Conservation (phyloP, 2,113 vertebrate genomes). For the Gallinago jamesoni region DNA sequence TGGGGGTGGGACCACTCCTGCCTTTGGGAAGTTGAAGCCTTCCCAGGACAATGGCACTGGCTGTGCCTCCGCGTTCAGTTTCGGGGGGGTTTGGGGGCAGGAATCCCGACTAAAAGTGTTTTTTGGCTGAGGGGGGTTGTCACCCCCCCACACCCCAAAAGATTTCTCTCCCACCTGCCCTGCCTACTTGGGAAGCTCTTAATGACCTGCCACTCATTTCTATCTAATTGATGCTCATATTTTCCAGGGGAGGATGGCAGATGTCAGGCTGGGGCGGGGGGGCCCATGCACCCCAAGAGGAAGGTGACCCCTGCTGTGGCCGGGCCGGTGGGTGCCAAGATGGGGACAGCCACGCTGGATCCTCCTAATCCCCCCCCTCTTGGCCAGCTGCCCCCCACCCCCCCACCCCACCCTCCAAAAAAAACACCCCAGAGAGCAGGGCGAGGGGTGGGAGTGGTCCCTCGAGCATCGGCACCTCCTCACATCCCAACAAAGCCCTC, state of each 20-base stretch:
- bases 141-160: neutral
- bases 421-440: neutral
- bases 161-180: neutral
- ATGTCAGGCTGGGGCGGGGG: no score
- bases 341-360: fast-evolving
- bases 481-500: fast-evolving
- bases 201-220: fast-evolving
- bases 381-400: fast-evolving
- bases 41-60: neutral
- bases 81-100: neutral
- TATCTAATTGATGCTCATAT: neutral
- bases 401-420: neutral
- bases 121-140: neutral
- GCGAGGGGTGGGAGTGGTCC: neutral
- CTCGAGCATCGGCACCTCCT: neutral
- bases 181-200: neutral
- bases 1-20: neutral
- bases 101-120: fast-evolving
- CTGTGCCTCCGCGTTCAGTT: neutral
- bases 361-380: no score
- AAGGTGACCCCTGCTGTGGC: neutral
- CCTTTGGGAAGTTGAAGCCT: slow-evolving; percentile 2
- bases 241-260: neutral
- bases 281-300: fast-evolving
- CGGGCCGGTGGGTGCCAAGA: fast-evolving